Conservation (phyloP, 2,888 invertebrate species). For the Xestia c-nigrum region DNA sequence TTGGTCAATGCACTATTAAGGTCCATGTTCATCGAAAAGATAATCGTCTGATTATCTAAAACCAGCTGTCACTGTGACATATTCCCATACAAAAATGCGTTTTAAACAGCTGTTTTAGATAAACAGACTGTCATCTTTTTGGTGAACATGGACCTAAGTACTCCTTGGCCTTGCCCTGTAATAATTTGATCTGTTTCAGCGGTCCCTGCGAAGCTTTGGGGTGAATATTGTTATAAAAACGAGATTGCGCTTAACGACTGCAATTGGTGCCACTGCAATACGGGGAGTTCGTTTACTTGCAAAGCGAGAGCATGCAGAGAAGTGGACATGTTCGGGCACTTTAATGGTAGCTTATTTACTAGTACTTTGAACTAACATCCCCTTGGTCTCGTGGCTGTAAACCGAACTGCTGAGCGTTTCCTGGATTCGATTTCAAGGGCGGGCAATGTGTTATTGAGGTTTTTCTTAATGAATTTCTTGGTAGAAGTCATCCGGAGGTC, state of each 20-base stretch:
- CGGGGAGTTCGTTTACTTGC: slow-evolving; percentile 71
- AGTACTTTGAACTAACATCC: neutral
- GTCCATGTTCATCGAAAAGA: too few species aligned
- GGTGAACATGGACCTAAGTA: too few species aligned
- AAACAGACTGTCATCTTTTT: too few species aligned
- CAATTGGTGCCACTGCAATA: slow-evolving; percentile 82
- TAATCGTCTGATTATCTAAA: too few species aligned
- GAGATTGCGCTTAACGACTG: slow-evolving; percentile 81
- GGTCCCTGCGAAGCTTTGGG: slow-evolving; percentile 71
- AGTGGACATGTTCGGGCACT: slow-evolving; percentile 86
- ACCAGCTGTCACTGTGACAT: too few species aligned
- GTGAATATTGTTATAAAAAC: slow-evolving; percentile 69
- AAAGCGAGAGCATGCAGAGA: slow-evolving; percentile 74
- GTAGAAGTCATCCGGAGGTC: neutral
- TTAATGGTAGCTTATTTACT: slow-evolving; percentile 76
- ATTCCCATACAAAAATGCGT: too few species aligned
- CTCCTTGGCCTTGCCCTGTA: too few species aligned
- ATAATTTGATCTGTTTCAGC: slow-evolving; percentile 66
- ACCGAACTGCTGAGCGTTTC: neutral
- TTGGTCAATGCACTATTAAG: too few species aligned
- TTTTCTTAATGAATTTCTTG: neutral
- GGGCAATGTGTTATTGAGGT: neutral
- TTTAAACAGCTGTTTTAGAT: too few species aligned
- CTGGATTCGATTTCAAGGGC: neutral
- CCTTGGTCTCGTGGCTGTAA: neutral